These are phyloP conservation scores for Drosophila nigritarsus DNA, from an alignment of 2,888 invertebrate genomes.

Conservation along the genomic window DNA sequence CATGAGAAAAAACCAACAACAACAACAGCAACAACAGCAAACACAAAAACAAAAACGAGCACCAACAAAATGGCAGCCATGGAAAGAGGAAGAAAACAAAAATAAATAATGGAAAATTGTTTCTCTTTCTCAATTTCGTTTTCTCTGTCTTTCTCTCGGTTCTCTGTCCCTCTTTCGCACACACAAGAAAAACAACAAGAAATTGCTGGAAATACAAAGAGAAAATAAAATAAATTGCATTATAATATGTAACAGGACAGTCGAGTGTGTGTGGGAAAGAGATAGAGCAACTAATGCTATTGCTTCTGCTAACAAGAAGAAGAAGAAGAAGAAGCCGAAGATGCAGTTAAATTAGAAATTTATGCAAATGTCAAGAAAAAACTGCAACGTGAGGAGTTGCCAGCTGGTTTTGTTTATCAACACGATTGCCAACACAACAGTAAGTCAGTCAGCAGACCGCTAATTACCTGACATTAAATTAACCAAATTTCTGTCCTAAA, in stretches of 20 bases:
- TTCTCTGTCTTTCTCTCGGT: slow-evolving; percentile 40
- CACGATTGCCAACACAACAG: slow-evolving; percentile 7
- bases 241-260: slow-evolving; percentile 62
- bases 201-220: slow-evolving; percentile 72
- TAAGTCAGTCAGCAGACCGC: neutral
- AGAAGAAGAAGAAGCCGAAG: slow-evolving; percentile 29
- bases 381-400: slow-evolving; percentile 24
- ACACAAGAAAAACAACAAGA: slow-evolving; percentile 71
- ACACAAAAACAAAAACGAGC: slow-evolving; percentile 36
- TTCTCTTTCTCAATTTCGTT: slow-evolving; percentile 57
- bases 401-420: neutral
- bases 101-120: slow-evolving; percentile 81
- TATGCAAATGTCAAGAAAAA: slow-evolving; percentile 77
- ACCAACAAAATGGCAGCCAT: slow-evolving; percentile 55
- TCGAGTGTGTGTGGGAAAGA: slow-evolving; percentile 11
- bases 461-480: slow-evolving; percentile 43
- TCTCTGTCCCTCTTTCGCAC: slow-evolving; percentile 18
- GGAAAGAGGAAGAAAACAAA: slow-evolving; percentile 54
- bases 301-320: slow-evolving; percentile 20
- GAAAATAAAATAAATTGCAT: slow-evolving; percentile 80
- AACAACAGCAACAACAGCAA: slow-evolving; percentile 40
- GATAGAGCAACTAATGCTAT: slow-evolving; percentile 32
- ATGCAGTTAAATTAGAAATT: slow-evolving; percentile 82
- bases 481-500: slow-evolving; percentile 40
- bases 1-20: slow-evolving; percentile 60